Percentiles rank a stretch among this genome's conserved stretches.
These are phyloP conservation scores for Phymorhynchus buccinoides DNA, from an alignment of 1,140 invertebrate species.

Conservation along the genomic window DNA sequence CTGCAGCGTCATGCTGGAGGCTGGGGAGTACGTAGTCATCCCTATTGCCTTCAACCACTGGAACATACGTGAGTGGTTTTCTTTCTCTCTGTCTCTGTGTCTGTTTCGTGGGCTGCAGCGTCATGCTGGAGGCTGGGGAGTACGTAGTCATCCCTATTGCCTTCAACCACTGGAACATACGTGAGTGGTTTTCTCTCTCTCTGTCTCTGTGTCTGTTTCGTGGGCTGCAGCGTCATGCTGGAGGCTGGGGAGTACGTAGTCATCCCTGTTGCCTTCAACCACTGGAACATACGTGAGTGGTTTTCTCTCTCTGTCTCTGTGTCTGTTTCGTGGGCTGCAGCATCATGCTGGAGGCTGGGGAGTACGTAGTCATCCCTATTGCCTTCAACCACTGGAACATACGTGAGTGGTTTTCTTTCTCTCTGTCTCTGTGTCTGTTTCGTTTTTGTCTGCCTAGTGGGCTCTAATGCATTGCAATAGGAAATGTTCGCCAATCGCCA, in stretches of 20 bases:
- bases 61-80: conserved; percentile 80
- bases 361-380: conserved; percentile 91
- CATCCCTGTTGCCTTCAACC: conserved; percentile 95
- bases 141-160: conserved; percentile 94
- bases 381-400: conserved; percentile 98
- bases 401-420: conserved; percentile 66
- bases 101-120: conserved; percentile 92
- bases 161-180: conserved; percentile 96
- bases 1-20: conserved; percentile 95
- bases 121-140: conserved; percentile 95
- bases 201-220: too few species aligned
- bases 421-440: not conserved
- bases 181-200: too few species aligned
- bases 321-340: conserved; percentile 95
- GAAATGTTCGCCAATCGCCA: too few species aligned
- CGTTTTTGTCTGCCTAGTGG: too few species aligned
- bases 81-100: not conserved
- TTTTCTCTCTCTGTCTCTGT: too few species aligned
- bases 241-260: conserved; percentile 95
- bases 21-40: conserved; percentile 93
- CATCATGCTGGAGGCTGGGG: conserved; percentile 95
- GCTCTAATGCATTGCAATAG: too few species aligned
- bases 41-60: conserved; percentile 97
- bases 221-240: conserved; percentile 95
- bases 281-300: conserved; percentile 89